Conservation (phyloP, 2,113 vertebrate species). For the Microcebus murinus region DNA sequence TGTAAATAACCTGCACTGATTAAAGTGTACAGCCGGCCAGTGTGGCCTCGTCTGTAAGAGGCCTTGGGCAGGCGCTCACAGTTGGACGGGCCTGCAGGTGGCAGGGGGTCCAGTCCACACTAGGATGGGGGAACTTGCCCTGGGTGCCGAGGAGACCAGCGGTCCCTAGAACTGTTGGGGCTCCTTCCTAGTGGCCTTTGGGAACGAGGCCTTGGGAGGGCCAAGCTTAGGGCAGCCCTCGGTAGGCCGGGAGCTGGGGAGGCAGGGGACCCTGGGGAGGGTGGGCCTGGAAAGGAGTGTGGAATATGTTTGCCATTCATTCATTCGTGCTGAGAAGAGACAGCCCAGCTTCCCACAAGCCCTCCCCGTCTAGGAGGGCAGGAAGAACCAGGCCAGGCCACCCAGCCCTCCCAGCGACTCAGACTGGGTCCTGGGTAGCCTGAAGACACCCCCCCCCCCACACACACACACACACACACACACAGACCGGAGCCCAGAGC, state of each 20-base stretch:
- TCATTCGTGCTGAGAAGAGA: neutral
- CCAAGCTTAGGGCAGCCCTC: neutral
- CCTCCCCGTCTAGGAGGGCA: neutral
- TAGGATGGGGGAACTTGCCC: neutral
- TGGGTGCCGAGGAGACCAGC: neutral
- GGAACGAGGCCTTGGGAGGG: neutral
- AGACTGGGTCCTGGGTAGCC: neutral
- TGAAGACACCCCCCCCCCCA: neutral
- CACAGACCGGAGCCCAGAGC: neutral
- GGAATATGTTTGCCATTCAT: neutral
- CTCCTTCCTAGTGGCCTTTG: neutral
- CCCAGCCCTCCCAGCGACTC: neutral
- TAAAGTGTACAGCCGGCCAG: slow-evolving; percentile 60
- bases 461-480: too few relatives aligned
- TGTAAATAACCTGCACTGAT: slow-evolving; percentile 78
- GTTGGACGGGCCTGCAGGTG: neutral
- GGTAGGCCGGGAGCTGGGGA: neutral
- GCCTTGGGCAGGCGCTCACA: neutral
- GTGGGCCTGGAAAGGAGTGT: neutral
- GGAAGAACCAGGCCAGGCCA: neutral
- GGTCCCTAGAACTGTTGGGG: neutral
- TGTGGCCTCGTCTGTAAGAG: slow-evolving; percentile 13
- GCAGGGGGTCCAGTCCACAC: neutral
- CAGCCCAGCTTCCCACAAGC: neutral
- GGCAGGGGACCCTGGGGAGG: neutral